Evolutionary conservation across 1,140 invertebrate species (phyloP).

Genomic region (Polypedilum pembai): DNA sequence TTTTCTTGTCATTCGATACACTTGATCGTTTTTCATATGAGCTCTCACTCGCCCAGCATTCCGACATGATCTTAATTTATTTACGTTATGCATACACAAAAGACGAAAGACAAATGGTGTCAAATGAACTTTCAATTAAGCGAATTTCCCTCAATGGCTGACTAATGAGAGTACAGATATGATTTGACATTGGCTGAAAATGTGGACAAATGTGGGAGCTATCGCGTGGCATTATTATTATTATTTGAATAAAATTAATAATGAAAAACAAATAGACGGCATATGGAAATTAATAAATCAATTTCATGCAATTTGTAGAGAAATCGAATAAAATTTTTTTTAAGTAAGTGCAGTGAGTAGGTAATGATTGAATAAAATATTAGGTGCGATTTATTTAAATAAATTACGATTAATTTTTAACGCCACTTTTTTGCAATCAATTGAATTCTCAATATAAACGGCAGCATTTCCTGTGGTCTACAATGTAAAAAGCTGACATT

Average conservation of each 20-base stretch:
- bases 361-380: slow-evolving; percentile 7
- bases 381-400: slow-evolving; percentile 8
- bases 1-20: slow-evolving; percentile 22
- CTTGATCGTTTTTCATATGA: slow-evolving; percentile 4
- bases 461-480: too few relatives aligned
- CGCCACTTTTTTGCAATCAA: too few relatives aligned
- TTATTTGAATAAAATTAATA: neutral
- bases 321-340: neutral
- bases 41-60: neutral
- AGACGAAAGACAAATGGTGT: slow-evolving; percentile 17
- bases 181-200: neutral
- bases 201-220: neutral
- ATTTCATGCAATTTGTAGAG: neutral
- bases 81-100: neutral
- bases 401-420: neutral
- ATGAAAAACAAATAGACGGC: neutral
- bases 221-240: neutral
- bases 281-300: neutral
- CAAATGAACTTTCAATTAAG: slow-evolving; percentile 11
- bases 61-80: slow-evolving; percentile 25
- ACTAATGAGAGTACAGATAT: neutral
- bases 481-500: too few relatives aligned
- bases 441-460: too few relatives aligned
- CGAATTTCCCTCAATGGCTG: neutral
- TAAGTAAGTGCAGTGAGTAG: neutral